Evolutionary conservation across 2,888 invertebrate genomes (phyloP).

Genomic region (Dynastes grantii): DNA sequence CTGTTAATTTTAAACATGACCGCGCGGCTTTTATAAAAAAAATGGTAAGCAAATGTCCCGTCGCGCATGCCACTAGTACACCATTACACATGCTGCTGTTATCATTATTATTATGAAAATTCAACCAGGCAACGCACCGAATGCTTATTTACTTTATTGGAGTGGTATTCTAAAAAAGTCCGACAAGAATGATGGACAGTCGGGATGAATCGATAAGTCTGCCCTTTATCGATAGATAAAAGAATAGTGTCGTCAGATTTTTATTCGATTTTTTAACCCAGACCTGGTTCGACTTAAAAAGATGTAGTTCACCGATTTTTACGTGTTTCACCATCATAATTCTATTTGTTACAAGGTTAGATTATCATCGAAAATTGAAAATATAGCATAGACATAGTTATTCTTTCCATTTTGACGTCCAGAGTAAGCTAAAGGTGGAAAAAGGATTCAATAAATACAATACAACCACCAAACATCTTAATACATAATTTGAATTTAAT

Average conservation of each 20-base stretch:
- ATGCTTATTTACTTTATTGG: slow-evolving; percentile 17
- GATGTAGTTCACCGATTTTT: not conserved
- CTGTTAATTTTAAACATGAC: slow-evolving; percentile 33
- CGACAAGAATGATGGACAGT: not conserved
- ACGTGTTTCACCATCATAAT: not conserved
- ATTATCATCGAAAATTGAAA: not conserved
- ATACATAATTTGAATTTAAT: no score
- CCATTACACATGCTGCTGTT: slow-evolving; percentile 9
- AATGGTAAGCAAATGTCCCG: slow-evolving; percentile 7
- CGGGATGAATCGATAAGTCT: slow-evolving; percentile 17
- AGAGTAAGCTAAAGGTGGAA: no score
- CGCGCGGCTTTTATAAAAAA: slow-evolving; percentile 44
- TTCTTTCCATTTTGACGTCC: no score
- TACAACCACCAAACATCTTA: no score
- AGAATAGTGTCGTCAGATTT: slow-evolving; percentile 13
- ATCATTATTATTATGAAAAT: slow-evolving; percentile 21
- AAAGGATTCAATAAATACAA: no score
- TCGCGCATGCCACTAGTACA: slow-evolving; percentile 30
- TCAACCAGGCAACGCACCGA: not conserved
- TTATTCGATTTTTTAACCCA: slow-evolving; percentile 18
- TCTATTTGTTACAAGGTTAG: slow-evolving; percentile 30
- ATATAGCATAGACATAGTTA: not conserved
- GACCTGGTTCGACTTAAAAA: slow-evolving; percentile 2
- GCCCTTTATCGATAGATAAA: slow-evolving; percentile 31
- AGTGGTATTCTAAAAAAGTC: slow-evolving; percentile 11